Evolutionary conservation across 2,888 invertebrate genomes (phyloP).

Genomic region (Myopa testacea): DNA sequence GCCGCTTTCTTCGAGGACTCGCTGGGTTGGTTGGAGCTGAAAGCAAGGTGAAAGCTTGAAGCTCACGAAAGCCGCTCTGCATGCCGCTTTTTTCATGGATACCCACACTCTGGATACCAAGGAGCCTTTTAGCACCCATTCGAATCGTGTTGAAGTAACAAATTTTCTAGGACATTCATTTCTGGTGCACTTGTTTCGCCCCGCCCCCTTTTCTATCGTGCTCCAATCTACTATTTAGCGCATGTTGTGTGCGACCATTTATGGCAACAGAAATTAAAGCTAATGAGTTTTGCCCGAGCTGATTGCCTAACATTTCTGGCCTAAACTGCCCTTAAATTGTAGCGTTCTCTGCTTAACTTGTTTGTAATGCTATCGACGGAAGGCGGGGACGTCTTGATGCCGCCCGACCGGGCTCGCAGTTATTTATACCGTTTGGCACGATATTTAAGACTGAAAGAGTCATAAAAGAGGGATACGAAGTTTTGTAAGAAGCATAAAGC

Average conservation of each 20-base stretch:
- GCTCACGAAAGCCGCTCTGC: slow-evolving; percentile 40
- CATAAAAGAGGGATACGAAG: slow-evolving; percentile 31
- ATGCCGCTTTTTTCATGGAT: slow-evolving; percentile 32
- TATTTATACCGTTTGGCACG: slow-evolving; percentile 29
- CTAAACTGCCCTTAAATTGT: slow-evolving; percentile 27
- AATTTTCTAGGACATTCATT: slow-evolving; percentile 41
- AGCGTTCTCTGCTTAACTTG: slow-evolving; percentile 34
- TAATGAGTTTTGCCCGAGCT: slow-evolving; percentile 55
- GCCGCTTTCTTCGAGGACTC: neutral
- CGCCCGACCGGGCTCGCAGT: neutral
- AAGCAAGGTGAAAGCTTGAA: no score
- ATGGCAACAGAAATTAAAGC: slow-evolving; percentile 60
- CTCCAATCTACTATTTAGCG: slow-evolving; percentile 56
- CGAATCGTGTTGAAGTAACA: slow-evolving; percentile 52
- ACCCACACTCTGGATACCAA: slow-evolving; percentile 7
- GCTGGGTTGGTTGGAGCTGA: neutral
- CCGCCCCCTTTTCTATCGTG: neutral
- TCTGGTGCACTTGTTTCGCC: slow-evolving; percentile 1
- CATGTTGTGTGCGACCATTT: slow-evolving; percentile 60
- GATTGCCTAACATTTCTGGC: slow-evolving; percentile 50
- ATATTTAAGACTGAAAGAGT: slow-evolving; percentile 36
- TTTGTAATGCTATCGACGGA: slow-evolving; percentile 40
- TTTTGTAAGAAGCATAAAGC: neutral
- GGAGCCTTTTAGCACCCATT: slow-evolving; percentile 26
- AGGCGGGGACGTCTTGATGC: slow-evolving; percentile 24